These are phyloP conservation scores for Balearica regulorum DNA, from an alignment of 2,797 vertebrate species.

Conservation along the genomic window DNA sequence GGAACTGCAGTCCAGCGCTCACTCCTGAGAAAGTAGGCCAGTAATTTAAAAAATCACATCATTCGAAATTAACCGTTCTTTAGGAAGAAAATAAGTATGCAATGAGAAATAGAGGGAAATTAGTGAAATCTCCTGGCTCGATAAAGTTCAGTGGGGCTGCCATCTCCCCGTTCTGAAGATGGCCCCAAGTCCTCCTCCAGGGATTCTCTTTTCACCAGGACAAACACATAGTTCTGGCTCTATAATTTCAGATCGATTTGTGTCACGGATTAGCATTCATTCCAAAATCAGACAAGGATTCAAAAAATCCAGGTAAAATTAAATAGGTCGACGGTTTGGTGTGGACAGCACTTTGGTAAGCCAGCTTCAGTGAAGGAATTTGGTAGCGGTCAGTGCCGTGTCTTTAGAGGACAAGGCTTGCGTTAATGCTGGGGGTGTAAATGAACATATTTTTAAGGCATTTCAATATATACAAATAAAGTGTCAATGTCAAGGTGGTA, in stretches of 20 bases:
- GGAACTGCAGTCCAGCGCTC: conserved; percentile 50
- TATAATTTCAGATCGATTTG: conserved; percentile 56
- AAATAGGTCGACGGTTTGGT: not conserved
- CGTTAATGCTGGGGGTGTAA: not conserved
- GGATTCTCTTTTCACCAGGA: conserved; percentile 75
- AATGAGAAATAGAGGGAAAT: not conserved
- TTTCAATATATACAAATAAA: not conserved
- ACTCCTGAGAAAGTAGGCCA: conserved; percentile 73
- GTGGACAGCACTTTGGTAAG: not conserved
- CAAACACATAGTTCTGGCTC: conserved; percentile 71
- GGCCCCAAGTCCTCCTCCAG: conserved; percentile 72
- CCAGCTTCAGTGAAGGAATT: not conserved
- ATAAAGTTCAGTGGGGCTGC: conserved; percentile 66
- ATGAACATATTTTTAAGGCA: accelerated
- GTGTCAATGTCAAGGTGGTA: not conserved
- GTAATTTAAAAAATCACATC: conserved; percentile 63
- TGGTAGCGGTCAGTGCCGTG: accelerated
- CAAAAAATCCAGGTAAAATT: not conserved
- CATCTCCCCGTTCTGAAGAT: conserved; percentile 51
- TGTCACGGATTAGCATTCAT: not conserved
- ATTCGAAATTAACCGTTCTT: conserved; percentile 67
- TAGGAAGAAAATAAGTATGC: conserved; percentile 76
- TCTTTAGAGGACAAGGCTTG: not conserved
- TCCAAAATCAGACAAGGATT: conserved; percentile 67
- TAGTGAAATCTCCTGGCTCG: accelerated